Conservation (phyloP, 2,888 invertebrate species). For the Corythucha ciliata region DNA sequence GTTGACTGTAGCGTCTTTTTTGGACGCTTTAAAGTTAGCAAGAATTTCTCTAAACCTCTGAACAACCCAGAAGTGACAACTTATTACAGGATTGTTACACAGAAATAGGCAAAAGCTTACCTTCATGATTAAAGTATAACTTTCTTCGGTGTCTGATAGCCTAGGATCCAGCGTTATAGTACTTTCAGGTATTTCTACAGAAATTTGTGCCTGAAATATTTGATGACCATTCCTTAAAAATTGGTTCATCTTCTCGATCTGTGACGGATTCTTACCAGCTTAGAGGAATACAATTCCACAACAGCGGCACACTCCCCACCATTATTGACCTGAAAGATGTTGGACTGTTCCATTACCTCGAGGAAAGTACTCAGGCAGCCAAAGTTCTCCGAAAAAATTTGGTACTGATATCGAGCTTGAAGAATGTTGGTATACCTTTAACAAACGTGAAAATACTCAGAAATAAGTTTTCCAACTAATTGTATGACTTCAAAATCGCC, state of each 20-base stretch:
- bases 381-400: constrained; percentile 39
- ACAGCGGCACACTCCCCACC: constrained; percentile 30
- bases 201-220: constrained; percentile 40
- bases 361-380: constrained; percentile 11
- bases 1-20: neutral
- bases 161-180: constrained; percentile 48
- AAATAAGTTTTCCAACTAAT: neutral
- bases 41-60: constrained; percentile 24
- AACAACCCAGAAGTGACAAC: neutral
- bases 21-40: constrained; percentile 17
- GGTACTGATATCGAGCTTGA: constrained; percentile 45
- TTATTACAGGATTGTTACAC: neutral
- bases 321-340: constrained; percentile 13
- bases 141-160: constrained; percentile 45
- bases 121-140: constrained; percentile 42
- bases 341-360: neutral
- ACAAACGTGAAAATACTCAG: constrained; percentile 30
- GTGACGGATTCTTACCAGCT: constrained; percentile 17
- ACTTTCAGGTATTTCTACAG: constrained; percentile 48
- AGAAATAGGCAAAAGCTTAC: constrained; percentile 16
- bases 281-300: constrained; percentile 26
- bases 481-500: neutral
- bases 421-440: constrained; percentile 44
- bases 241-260: neutral
- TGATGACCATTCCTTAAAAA: neutral